Base-by-base conservation (phyloP, 2,113 vertebrate species). In the Chloebia gouldiae region DNA sequence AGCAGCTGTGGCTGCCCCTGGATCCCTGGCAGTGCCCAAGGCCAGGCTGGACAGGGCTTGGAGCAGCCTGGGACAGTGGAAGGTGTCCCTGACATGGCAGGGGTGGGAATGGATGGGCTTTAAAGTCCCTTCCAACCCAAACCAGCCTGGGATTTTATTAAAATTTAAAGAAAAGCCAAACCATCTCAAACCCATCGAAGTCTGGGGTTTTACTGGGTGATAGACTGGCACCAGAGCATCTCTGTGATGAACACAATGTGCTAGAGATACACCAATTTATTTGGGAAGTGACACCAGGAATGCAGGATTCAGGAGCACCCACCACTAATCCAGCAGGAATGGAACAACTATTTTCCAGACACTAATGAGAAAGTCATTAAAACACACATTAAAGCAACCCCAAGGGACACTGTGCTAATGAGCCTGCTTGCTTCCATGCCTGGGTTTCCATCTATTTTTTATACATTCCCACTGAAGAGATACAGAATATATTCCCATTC, bases 71-170 rank as follows among this genome's bases (percentile, higher is more conserved):
- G 66, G 40, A 24, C 0, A n/a, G n/a, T 40, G 40, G 40, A 0
- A 88, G 42, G 20, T 47, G 56, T 69, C 40, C 49, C 40, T 79
- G 19, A 3, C 45, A 20, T 10, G 39, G 39, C 15, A 59, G 37
- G 27, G 14, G 31, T 14, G 20, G 40, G 0, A n/a, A 0, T 28
- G 30, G 64, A 3, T 63, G 47, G 13, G 23, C 0, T n/a, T 87
- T 35, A 1, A 35, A 0, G 4, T 22, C 35, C 16, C 17, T 79
- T 40, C 42, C 21, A 5, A 28, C 12, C 12, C 68, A 65, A 56
- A 35, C 5, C 13, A 65, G 0, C 4, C 27, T 23, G 30, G 20
- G 18, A 50, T 35, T 64, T 30, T 35, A 66, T 14, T 30, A 13
- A 75, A 42, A n/a, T 27, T 6, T n/a, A 33, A 23, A 2, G 6